Evolutionary conservation across 2,797 vertebrate genomes (phyloP).

Genomic region (Microctenopoma lineatum): DNA sequence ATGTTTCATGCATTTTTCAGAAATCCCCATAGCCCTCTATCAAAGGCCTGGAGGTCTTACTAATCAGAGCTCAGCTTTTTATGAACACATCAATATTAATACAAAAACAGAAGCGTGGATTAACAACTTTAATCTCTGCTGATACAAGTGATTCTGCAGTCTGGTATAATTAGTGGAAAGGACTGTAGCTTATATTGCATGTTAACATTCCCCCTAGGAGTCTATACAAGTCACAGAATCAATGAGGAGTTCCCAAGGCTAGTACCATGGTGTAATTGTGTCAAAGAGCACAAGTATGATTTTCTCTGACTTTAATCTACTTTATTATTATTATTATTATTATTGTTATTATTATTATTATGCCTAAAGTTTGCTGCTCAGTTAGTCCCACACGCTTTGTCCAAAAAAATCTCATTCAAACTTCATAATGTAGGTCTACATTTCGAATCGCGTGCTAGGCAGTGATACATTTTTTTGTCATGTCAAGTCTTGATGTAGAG

Average conservation of each 20-base stretch:
- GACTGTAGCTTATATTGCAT: conserved; percentile 61
- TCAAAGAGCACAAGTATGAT: no score
- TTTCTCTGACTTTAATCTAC: no score
- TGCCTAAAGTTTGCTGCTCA: no score
- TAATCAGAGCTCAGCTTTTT: conserved; percentile 66
- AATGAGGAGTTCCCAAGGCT: conserved; percentile 17
- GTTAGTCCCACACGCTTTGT: no score
- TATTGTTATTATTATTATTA: no score
- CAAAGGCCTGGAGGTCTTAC: conserved; percentile 71
- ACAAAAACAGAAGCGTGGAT: conserved; percentile 71
- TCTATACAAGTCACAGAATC: conserved; percentile 35
- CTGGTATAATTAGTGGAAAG: conserved; percentile 70
- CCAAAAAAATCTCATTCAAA: no score
- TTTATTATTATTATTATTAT: no score
- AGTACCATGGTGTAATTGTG: conserved; percentile 11
- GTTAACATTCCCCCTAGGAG: conserved; percentile 57
- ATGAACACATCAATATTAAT: conserved; percentile 82
- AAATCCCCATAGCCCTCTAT: conserved; percentile 72
- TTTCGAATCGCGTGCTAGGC: no score
- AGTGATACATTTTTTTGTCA: no score
- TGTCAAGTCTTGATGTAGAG: conserved; percentile 22
- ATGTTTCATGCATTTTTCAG: conserved; percentile 81
- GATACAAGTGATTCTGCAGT: conserved; percentile 69
- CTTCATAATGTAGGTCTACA: no score
- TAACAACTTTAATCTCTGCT: conserved; percentile 76